These are phyloP conservation scores for Siniperca undulata DNA, from an alignment of 2,797 vertebrate species.

Conservation along the genomic window DNA sequence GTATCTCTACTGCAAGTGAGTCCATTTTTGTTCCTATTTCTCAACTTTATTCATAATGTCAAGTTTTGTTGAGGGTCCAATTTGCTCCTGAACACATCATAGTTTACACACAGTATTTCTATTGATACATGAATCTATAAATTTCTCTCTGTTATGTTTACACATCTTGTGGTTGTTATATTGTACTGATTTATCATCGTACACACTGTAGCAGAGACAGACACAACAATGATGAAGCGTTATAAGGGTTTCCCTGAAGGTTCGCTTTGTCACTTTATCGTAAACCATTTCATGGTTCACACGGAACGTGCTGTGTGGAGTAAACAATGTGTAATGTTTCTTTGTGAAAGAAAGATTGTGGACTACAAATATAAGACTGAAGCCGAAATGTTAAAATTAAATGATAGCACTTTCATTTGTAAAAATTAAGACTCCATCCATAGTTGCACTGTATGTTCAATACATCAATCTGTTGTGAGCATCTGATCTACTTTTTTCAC, in stretches of 20 bases:
- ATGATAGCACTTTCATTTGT: conserved; percentile 23
- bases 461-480: conserved; percentile 6
- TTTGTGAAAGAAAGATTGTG: conserved; percentile 14
- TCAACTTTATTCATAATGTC: conserved; percentile 88
- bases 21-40: conserved; percentile 76
- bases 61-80: conserved; percentile 52
- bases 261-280: conserved; percentile 2
- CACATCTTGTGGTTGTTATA: conserved; percentile 39
- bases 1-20: not conserved
- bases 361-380: conserved; percentile 16
- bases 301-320: not conserved
- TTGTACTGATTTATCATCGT: conserved; percentile 15
- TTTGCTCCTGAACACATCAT: conserved; percentile 30
- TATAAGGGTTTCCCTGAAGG: not conserved
- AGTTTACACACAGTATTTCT: conserved; percentile 33
- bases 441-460: conserved; percentile 31
- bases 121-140: conserved; percentile 61
- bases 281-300: conserved; percentile 3
- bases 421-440: conserved; percentile 5
- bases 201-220: conserved; percentile 19
- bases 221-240: not conserved
- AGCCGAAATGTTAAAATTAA: conserved; percentile 19
- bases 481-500: conserved; percentile 20
- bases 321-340: conserved; percentile 20
- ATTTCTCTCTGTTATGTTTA: conserved; percentile 40